phyloP scores from a whole-genome alignment of 2,797 vertebrate species.

The Ctenosaura bakeri region DNA sequence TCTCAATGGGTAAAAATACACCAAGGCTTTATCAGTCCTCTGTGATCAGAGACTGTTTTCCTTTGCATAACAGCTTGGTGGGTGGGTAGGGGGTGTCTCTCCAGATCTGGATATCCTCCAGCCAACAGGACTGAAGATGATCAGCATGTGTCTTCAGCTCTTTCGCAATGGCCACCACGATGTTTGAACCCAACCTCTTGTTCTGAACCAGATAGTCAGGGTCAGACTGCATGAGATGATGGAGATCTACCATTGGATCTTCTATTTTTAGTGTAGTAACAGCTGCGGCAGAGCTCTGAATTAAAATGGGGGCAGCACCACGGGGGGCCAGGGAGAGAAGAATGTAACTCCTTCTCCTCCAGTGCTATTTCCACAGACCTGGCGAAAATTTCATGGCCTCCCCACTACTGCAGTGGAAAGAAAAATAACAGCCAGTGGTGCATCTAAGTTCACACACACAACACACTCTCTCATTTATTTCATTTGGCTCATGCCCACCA shows the following conservation, averaged over 20 bases:
- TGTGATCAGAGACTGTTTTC: background rate
- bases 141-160: background rate
- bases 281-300: background rate
- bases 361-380: background rate
- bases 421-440: background rate
- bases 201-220: background rate
- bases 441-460: no score
- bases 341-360: background rate
- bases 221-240: background rate
- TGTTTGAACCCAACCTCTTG: background rate
- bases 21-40: background rate
- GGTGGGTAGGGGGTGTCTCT: background rate
- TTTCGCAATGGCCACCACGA: background rate
- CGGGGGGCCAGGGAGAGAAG: background rate
- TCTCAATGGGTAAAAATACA: background rate
- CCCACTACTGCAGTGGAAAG: no score
- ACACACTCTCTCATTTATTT: background rate
- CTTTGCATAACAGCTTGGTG: background rate
- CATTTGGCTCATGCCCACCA: background rate
- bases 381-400: no score
- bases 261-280: constrained; percentile 9
- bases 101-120: no score
- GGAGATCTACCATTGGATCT: background rate
- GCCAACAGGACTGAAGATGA: background rate
- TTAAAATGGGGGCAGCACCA: background rate